These are phyloP conservation scores for Mimas tiliae DNA, from an alignment of 2,888 invertebrate species.

Conservation along the genomic window DNA sequence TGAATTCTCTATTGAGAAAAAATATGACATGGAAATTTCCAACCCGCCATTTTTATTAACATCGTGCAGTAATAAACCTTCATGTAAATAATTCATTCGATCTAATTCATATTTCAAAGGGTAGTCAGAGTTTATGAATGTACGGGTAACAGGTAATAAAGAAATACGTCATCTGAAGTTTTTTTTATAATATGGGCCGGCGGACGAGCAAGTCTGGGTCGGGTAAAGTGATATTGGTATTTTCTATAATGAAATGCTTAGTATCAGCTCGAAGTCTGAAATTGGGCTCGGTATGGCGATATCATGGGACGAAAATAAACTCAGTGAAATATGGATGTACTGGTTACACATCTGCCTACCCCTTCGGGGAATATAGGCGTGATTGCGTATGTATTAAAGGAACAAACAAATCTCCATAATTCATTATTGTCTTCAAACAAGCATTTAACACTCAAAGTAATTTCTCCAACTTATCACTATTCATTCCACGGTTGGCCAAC, in stretches of 20 bases:
- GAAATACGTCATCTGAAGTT: not conserved
- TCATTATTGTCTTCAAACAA: not conserved
- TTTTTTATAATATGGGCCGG: no score
- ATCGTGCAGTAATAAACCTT: conserved; percentile 10
- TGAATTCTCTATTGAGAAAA: conserved; percentile 73
- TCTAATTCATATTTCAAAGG: conserved; percentile 9
- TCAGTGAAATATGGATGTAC: no score
- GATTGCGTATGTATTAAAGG: no score
- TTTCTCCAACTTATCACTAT: not conserved
- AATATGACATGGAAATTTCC: conserved; percentile 48
- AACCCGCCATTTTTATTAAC: conserved; percentile 42
- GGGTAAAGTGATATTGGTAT: no score
- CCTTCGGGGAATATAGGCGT: no score
- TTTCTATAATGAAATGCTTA: no score
- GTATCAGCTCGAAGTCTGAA: no score
- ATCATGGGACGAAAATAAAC: no score
- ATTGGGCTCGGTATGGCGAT: no score
- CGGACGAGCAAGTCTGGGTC: no score
- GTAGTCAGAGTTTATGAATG: not conserved
- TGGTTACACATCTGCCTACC: no score
- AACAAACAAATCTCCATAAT: no score
- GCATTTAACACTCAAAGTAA: not conserved
- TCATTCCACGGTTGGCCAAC: conserved; percentile 5
- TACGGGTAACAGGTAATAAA: not conserved
- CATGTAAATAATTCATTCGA: conserved; percentile 14